Conservation (phyloP, 2,113 vertebrate genomes). For the Calonectris borealis region DNA sequence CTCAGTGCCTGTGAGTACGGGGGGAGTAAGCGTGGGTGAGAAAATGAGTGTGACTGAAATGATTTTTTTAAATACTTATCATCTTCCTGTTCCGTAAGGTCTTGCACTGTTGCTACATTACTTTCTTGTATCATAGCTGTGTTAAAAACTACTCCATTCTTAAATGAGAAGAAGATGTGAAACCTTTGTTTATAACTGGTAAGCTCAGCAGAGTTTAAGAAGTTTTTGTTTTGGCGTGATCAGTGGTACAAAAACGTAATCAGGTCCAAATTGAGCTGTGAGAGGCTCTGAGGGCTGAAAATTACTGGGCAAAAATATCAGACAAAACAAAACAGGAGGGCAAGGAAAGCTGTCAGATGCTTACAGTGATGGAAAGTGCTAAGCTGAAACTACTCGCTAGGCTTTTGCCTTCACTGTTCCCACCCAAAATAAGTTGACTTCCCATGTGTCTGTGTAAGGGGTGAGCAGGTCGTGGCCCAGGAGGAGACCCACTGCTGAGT, state of each 20-base stretch:
- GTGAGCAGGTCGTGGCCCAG: not conserved
- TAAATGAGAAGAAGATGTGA: not conserved
- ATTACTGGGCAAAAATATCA: not conserved
- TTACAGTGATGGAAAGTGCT: not conserved
- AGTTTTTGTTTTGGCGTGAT: not conserved
- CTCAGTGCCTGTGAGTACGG: not conserved
- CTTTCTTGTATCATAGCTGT: not conserved
- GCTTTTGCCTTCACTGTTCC: not conserved
- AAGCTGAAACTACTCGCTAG: not conserved
- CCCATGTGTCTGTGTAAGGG: not conserved
- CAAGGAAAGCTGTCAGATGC: not conserved
- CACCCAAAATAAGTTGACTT: not conserved
- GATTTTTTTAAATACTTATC: rapidly evolving
- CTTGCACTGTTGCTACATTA: not conserved
- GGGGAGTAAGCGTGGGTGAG: rapidly evolving
- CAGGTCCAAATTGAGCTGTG: not conserved
- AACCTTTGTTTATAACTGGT: not conserved
- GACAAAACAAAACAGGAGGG: not conserved
- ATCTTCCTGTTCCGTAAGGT: not conserved
- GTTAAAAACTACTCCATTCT: not conserved
- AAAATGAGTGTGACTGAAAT: not conserved
- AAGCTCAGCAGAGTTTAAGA: not conserved
- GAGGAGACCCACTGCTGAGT: not conserved
- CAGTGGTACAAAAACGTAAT: not conserved
- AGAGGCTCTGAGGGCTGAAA: not conserved